Conservation (phyloP, 35 echinoderm and acorn worm species). For the Hemicentrotus pulcherrimus region DNA sequence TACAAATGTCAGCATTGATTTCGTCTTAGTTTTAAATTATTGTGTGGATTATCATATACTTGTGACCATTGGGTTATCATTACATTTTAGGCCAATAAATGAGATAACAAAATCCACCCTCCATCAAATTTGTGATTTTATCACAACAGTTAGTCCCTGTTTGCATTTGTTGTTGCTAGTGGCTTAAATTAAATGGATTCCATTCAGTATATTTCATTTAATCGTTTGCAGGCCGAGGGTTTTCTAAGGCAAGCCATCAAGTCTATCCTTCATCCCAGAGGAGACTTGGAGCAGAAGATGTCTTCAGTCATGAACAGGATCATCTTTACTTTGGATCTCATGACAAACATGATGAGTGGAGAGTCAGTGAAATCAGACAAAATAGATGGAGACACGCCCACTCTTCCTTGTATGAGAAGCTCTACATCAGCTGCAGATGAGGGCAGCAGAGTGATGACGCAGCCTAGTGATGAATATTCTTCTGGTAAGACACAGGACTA, state of each 20-base stretch:
- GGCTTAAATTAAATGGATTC: background rate
- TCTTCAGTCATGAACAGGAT: background rate
- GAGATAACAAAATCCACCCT: too few species aligned
- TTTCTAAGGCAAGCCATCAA: background rate
- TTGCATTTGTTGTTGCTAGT: background rate
- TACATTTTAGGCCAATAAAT: background rate
- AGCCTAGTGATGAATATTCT: background rate
- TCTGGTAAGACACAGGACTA: background rate
- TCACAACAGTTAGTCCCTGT: too few species aligned
- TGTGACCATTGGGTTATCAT: background rate
- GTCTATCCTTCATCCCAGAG: background rate
- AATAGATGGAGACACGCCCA: background rate
- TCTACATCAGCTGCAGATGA: background rate
- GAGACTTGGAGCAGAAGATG: background rate
- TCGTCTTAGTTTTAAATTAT: too few species aligned
- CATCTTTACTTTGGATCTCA: conserved; percentile 20
- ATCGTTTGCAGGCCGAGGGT: background rate
- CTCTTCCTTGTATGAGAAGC: background rate
- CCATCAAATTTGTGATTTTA: background rate
- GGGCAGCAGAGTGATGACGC: background rate
- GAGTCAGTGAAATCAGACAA: background rate
- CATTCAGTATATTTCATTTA: background rate
- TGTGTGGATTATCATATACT: too few species aligned
- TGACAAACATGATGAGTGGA: background rate
- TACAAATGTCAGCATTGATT: background rate